A percentile compares a stretch with the other conserved stretches of the same genome.
Evolutionary conservation across 2,888 invertebrate genomes (phyloP).

Genomic region (Tuberolachnus salignus): DNA sequence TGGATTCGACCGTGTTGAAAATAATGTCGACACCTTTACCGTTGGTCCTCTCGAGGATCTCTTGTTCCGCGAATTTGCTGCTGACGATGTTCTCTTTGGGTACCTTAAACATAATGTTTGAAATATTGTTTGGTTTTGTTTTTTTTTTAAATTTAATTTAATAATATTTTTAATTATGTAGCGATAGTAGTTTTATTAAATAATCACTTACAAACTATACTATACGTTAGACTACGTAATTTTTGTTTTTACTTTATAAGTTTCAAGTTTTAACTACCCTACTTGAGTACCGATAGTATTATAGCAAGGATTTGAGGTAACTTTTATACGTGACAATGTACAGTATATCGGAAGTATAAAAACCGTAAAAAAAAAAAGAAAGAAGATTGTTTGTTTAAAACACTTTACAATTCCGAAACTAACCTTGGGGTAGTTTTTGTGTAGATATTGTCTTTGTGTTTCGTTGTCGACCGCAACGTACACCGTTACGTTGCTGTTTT

Average conservation of each 20-base stretch:
- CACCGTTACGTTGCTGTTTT: constrained; percentile 85
- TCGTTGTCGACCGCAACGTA: constrained; percentile 89
- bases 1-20: constrained; percentile 88
- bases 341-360: no score
- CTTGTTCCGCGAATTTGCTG: constrained; percentile 86
- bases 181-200: no score
- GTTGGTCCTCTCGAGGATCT: constrained; percentile 80
- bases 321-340: background rate
- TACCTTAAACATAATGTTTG: constrained; percentile 65
- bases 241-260: no score
- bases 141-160: no score
- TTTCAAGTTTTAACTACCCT: no score
- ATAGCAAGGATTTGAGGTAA: background rate
- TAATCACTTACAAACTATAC: no score
- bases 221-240: no score
- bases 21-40: constrained; percentile 94
- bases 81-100: constrained; percentile 83
- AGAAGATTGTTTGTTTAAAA: no score
- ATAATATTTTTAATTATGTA: no score
- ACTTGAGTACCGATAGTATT: background rate
- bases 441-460: constrained; percentile 86
- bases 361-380: no score
- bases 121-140: no score
- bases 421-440: constrained; percentile 78
- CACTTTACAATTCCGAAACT: no score